These are phyloP conservation scores for Drosophila koepferae DNA, from an alignment of 2,888 invertebrate genomes.

Conservation along the genomic window DNA sequence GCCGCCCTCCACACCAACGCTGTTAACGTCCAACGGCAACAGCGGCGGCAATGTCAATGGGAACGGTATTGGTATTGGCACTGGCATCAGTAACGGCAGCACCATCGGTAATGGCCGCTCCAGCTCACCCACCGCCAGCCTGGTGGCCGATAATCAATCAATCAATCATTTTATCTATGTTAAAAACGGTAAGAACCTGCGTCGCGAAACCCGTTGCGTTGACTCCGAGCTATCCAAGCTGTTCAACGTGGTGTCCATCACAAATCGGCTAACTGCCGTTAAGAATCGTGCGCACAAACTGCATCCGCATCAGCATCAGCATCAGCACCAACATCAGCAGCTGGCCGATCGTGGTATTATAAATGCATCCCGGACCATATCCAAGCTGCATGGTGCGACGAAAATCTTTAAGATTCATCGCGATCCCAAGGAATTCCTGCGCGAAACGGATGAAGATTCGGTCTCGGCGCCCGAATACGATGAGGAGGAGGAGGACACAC, in stretches of 20 bases:
- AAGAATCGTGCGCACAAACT: slow-evolving; percentile 60
- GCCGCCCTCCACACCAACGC: slow-evolving; percentile 82
- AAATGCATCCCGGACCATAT: slow-evolving; percentile 78
- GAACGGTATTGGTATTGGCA: slow-evolving; percentile 43
- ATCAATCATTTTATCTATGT: slow-evolving; percentile 74
- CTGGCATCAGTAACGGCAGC: slow-evolving; percentile 27
- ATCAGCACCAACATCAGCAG: slow-evolving; percentile 26
- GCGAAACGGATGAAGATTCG: slow-evolving; percentile 82
- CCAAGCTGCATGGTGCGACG: slow-evolving; percentile 71
- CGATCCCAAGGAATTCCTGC: slow-evolving; percentile 80
- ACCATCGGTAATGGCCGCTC: slow-evolving; percentile 51
- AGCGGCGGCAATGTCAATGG: slow-evolving; percentile 53
- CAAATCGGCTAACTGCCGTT: slow-evolving; percentile 62
- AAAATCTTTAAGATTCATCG: slow-evolving; percentile 82
- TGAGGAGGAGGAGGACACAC: slow-evolving; percentile 79
- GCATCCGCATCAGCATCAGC: slow-evolving; percentile 14
- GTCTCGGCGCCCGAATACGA: slow-evolving; percentile 83
- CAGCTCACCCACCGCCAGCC: slow-evolving; percentile 62
- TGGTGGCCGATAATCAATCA: slow-evolving; percentile 67
- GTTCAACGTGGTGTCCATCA: slow-evolving; percentile 82
- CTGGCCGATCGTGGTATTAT: slow-evolving; percentile 77
- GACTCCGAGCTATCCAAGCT: slow-evolving; percentile 82
- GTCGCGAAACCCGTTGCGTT: slow-evolving; percentile 80
- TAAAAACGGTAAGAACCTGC: slow-evolving; percentile 73
- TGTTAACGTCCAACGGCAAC: slow-evolving; percentile 75